A percentile compares a stretch with the other conserved stretches of the same genome.
Evolutionary conservation across 2,888 invertebrate genomes (phyloP).

Genomic region (Chrysotoxum bicinctum): DNA sequence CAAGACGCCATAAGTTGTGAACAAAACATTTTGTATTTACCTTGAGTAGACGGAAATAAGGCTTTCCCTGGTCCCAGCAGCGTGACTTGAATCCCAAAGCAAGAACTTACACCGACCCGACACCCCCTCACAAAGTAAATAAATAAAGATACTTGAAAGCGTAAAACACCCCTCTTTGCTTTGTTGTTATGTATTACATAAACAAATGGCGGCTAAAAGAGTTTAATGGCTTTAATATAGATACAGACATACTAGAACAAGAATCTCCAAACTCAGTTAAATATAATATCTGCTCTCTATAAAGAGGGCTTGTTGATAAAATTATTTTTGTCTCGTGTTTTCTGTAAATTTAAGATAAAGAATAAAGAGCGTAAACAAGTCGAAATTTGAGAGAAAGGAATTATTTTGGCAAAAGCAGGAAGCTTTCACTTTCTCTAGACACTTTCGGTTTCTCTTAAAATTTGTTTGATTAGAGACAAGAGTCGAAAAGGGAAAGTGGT

Average conservation of each 20-base stretch:
- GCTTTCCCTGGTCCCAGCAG: constrained; percentile 81
- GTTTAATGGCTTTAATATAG: constrained; percentile 17
- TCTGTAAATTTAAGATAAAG: neutral
- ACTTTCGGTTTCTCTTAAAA: constrained; percentile 64
- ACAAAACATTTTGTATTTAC: neutral
- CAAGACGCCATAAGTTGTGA: neutral
- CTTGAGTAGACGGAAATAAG: constrained; percentile 73
- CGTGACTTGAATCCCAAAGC: constrained; percentile 82
- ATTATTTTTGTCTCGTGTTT: neutral
- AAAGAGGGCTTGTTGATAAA: neutral
- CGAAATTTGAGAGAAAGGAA: neutral
- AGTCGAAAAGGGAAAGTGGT: constrained; percentile 47
- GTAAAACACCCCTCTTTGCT: constrained; percentile 49
- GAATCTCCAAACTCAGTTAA: constrained; percentile 11
- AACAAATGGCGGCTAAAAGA: constrained; percentile 58
- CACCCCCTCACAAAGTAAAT: constrained; percentile 35
- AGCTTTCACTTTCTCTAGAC: constrained; percentile 1
- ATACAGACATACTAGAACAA: neutral
- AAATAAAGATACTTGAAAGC: constrained; percentile 19
- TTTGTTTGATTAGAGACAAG: neutral
- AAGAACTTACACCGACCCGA: constrained; percentile 74
- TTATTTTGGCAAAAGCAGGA: constrained; percentile 30
- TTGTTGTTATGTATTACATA: constrained; percentile 52
- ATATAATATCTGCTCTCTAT: neutral
- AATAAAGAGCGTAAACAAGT: neutral